Evolutionary conservation across 2,113 vertebrate genomes (phyloP).

Genomic region (Passer domesticus): DNA sequence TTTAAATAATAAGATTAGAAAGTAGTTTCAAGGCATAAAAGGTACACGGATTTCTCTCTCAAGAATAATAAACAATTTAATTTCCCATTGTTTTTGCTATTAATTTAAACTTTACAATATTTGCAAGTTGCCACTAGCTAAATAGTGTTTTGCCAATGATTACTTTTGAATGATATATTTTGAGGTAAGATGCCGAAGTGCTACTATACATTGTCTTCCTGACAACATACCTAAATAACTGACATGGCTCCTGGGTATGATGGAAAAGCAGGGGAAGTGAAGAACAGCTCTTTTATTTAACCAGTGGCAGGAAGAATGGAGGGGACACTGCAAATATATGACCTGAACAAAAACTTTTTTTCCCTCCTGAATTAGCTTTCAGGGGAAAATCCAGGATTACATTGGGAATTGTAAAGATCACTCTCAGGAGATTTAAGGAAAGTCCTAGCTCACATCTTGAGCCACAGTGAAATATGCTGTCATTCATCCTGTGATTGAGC

Average conservation of each 20-base stretch:
- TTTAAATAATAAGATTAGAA: slow-evolving; percentile 77
- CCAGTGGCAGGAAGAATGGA: neutral
- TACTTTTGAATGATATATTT: slow-evolving; percentile 56
- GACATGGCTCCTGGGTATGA: neutral
- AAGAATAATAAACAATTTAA: slow-evolving; percentile 75
- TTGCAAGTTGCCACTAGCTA: slow-evolving; percentile 67
- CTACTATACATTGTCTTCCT: neutral
- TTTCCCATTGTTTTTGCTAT: slow-evolving; percentile 68
- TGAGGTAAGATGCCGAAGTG: neutral
- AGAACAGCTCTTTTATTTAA: neutral
- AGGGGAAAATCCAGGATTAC: neutral
- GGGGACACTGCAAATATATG: neutral
- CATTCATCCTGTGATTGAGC: neutral
- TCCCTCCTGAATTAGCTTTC: slow-evolving; percentile 1
- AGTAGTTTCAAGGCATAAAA: slow-evolving; percentile 70
- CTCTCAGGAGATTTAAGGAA: neutral
- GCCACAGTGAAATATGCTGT: neutral
- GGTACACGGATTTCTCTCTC: slow-evolving; percentile 66
- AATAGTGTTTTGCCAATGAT: slow-evolving; percentile 64
- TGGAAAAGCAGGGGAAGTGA: neutral
- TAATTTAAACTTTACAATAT: slow-evolving; percentile 73
- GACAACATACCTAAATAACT: neutral
- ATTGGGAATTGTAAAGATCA: neutral
- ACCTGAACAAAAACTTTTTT: neutral
- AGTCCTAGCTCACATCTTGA: neutral